Conservation (phyloP, 2,797 vertebrate genomes). For the Anabas testudineus region DNA sequence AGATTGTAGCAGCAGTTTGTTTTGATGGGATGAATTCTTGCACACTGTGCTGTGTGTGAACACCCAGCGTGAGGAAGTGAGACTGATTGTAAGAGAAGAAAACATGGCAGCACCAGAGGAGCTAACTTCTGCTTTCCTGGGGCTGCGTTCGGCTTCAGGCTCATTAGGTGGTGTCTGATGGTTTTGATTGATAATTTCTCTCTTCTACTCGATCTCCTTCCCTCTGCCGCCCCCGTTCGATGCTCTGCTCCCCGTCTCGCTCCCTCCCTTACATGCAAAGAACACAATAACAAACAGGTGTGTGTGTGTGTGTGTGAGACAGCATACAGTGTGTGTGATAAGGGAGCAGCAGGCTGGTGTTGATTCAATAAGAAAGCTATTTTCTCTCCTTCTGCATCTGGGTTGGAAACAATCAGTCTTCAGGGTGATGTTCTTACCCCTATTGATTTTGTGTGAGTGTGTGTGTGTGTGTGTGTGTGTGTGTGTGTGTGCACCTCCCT, state of each 20-base stretch:
- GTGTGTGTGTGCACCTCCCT: conserved; percentile 30
- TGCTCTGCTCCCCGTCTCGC: too few relatives aligned
- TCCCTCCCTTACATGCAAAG: not conserved
- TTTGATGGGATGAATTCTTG: not conserved
- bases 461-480: too few relatives aligned
- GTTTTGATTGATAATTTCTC: conserved; percentile 56
- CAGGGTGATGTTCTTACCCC: conserved; percentile 73
- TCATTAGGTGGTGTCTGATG: conserved; percentile 47
- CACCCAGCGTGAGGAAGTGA: not conserved
- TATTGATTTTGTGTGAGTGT: conserved; percentile 77
- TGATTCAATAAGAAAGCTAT: conserved; percentile 80
- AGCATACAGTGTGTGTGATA: conserved; percentile 40
- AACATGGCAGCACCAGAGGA: conserved; percentile 5
- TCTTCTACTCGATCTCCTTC: conserved; percentile 1
- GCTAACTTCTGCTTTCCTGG: not conserved
- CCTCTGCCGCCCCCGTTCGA: too few relatives aligned
- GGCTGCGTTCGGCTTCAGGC: conserved; percentile 19
- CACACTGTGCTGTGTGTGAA: not conserved
- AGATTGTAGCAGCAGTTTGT: not conserved
- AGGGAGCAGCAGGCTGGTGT: conserved; percentile 71
- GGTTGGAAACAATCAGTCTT: conserved; percentile 82
- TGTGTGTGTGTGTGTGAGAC: conserved; percentile 13
- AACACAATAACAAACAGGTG: conserved; percentile 9
- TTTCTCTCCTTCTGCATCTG: conserved; percentile 77
- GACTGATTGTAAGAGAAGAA: not conserved